These are phyloP conservation scores for Sturmia bella DNA, from an alignment of 2,888 invertebrate species.

Conservation along the genomic window DNA sequence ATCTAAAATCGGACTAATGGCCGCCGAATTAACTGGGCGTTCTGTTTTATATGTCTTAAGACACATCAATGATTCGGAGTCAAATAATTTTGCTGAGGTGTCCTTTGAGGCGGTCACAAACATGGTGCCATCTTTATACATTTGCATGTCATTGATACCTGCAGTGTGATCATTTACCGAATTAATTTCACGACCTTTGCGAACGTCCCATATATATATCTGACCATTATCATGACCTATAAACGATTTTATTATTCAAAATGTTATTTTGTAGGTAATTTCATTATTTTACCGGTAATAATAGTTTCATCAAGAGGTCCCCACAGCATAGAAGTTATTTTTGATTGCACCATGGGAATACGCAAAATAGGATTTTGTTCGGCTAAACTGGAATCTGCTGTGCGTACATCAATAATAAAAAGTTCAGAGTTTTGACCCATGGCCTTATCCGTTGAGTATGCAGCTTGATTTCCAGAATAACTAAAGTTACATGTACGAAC, in stretches of 20 bases:
- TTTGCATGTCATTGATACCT: constrained; percentile 97
- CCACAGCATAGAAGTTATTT: constrained; percentile 97
- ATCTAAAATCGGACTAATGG: constrained; percentile 96
- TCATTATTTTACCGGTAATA: constrained; percentile 85
- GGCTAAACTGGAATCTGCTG: constrained; percentile 87
- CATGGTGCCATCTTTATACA: constrained; percentile 95
- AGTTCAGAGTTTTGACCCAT: constrained; percentile 96
- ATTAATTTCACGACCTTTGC: constrained; percentile 91
- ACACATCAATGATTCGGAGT: constrained; percentile 91
- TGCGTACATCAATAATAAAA: constrained; percentile 91
- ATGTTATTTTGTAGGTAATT: not conserved
- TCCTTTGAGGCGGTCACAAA: constrained; percentile 99
- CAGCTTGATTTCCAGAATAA: constrained; percentile 95
- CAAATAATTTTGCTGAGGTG: constrained; percentile 96
- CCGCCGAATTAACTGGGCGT: constrained; percentile 98
- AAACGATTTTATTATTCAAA: constrained; percentile 9
- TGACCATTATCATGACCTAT: constrained; percentile 94
- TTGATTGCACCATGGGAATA: constrained; percentile 90
- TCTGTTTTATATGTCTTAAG: constrained; percentile 98
- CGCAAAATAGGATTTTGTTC: constrained; percentile 88
- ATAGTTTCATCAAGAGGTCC: constrained; percentile 95
- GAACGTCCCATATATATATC: constrained; percentile 95
- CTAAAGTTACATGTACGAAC: constrained; percentile 96
- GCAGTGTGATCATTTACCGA: constrained; percentile 91
- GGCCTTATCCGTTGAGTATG: constrained; percentile 95